Percentiles rank a stretch among this genome's conserved stretches.
phyloP scores from a whole-genome alignment of 2,888 invertebrate species.

The Eupsilia transversa region DNA sequence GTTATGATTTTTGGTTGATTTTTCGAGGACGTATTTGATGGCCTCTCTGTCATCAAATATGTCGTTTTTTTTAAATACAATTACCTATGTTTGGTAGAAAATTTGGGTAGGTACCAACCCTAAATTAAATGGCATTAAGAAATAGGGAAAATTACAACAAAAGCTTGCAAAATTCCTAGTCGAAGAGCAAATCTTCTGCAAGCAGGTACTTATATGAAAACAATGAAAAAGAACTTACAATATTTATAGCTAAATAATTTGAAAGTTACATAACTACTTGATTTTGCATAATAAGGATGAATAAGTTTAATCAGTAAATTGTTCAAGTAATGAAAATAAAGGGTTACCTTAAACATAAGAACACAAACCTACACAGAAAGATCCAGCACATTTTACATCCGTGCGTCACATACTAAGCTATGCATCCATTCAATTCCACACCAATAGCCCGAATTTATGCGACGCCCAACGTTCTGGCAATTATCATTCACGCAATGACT shows the following conservation, averaged over 20 bases:
- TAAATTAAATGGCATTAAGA: neutral
- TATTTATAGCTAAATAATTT: too few relatives aligned
- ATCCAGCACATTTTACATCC: conserved; percentile 64
- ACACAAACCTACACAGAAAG: neutral
- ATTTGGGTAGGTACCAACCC: neutral
- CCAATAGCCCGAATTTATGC: conserved; percentile 83
- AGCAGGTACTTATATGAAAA: too few relatives aligned
- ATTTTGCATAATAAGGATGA: too few relatives aligned
- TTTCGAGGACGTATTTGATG: neutral
- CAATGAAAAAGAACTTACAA: too few relatives aligned
- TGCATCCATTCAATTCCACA: conserved; percentile 84
- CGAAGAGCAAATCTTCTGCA: too few relatives aligned
- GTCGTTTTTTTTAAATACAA: too few relatives aligned
- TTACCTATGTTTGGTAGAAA: neutral
- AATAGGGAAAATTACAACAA: neutral
- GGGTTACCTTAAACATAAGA: neutral
- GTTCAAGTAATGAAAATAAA: neutral
- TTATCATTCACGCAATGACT: conserved; percentile 88
- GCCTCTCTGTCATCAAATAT: too few relatives aligned
- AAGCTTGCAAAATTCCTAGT: too few relatives aligned
- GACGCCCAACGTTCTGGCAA: conserved; percentile 80
- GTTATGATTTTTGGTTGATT: neutral
- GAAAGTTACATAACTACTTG: too few relatives aligned
- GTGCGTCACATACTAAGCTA: conserved; percentile 69
- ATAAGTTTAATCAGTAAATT: neutral